Base-by-base conservation (phyloP, 2,888 invertebrate genomes). In the Brachyptera putata region DNA sequence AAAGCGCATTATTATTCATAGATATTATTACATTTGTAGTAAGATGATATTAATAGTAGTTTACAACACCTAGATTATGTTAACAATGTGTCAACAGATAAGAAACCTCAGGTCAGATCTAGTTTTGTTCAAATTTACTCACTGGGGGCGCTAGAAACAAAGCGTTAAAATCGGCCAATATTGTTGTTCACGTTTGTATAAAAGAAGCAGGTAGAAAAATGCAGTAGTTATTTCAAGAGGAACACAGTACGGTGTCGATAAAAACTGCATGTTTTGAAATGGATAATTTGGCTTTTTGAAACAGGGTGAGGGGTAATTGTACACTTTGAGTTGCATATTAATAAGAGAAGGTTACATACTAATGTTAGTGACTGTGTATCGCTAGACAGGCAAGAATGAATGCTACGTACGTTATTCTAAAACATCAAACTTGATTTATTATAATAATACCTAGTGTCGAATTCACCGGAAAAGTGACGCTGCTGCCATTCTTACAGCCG, bases 201-300 rank as follows among this genome's bases (percentile, higher is more conserved):
- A 64, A 64, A 61, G 58, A 57, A 64, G 57, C 60, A 53, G 50
- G 60, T 62, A 64, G 62, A 64, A 61, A 61, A 60, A 41, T 53
- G 50, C 24, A 22, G 41, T 34, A 18, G 57, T 46, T n/a, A n/a
- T n/a, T n/a, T n/a, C 49, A 48, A 56, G 48, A 59, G 53, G 60
- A 63, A 63, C 61, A 57, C 61, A 61, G 59, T 56, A 25, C 56
- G 63, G 58, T 61, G 56, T 49, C 4, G 14, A 30, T 50, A 4
- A 26, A 22, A 53, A 36, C 53, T 53, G 53, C 53, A 53, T 34
- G 34, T 34, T 53, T 53, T 36, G 3, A 53, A 53, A 53, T 53
- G 3, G 18, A 36, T 53, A 34, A 34, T 53, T 3, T 34, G 11
- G 34, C 5, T 2, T n/a, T n/a, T 24, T 21, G n/a, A 46, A 18